phyloP scores from a whole-genome alignment of 2,797 vertebrate species.

The Zenarchopterus dispar region DNA sequence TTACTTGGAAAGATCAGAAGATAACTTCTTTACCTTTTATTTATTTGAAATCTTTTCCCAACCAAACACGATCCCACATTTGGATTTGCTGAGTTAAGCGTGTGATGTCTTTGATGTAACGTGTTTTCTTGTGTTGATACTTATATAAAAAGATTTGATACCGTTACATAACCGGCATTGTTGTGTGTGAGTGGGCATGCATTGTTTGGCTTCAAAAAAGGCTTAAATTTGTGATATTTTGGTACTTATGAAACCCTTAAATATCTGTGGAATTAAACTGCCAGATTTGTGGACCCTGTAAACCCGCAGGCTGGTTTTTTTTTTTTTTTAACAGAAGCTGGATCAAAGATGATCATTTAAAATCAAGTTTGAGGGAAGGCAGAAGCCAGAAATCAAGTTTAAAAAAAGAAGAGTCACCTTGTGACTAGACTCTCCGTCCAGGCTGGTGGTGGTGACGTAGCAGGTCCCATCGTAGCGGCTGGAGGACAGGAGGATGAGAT shows the following conservation, averaged over 20 bases:
- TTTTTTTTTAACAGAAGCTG: too few species aligned
- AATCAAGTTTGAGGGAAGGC: not conserved
- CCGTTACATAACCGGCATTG: constrained; percentile 3
- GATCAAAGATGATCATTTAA: not conserved
- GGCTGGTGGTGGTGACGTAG: constrained; percentile 96
- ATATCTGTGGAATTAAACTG: not conserved
- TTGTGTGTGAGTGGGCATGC: constrained; percentile 8
- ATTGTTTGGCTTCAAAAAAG: not conserved
- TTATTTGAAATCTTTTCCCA: not conserved
- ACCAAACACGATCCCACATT: not conserved
- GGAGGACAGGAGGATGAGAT: constrained; percentile 95
- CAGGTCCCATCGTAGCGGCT: constrained; percentile 93
- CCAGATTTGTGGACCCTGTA: not conserved
- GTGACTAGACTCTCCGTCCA: constrained; percentile 97
- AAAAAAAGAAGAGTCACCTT: constrained; percentile 81
- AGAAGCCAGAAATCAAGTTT: not conserved
- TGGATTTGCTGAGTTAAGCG: not conserved
- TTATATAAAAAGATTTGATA: constrained; percentile 5
- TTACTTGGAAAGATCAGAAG: constrained; percentile 3
- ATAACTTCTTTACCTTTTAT: not conserved
- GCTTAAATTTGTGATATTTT: not conserved
- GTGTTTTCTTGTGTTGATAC: constrained; percentile 3
- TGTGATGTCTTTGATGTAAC: constrained; percentile 1
- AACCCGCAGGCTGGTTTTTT: constrained; percentile 3
- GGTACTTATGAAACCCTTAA: not conserved